Evolutionary conservation across 2,888 invertebrate genomes (phyloP).

Genomic region (Cataglyphis altisquamis): DNA sequence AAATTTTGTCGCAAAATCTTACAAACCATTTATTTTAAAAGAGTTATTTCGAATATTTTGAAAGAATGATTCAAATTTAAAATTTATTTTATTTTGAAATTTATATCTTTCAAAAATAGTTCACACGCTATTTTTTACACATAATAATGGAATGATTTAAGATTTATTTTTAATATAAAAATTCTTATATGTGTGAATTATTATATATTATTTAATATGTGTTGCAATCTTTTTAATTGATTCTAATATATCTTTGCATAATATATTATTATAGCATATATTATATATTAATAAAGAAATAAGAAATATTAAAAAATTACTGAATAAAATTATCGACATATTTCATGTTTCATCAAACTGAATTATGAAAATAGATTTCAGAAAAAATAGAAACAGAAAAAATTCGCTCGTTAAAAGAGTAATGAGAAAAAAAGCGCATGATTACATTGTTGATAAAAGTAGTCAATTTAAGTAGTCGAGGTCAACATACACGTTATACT

Average conservation of each 20-base stretch:
- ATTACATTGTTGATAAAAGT: constrained; percentile 21
- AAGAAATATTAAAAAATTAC: not conserved
- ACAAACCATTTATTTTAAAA: not conserved
- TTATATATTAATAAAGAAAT: not conserved
- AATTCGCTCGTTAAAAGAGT: not conserved
- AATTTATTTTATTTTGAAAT: not conserved
- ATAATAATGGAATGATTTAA: not conserved
- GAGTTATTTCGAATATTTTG: not conserved
- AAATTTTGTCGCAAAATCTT: not conserved
- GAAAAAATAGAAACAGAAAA: not conserved
- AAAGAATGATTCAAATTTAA: not conserved
- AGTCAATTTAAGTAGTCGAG: constrained; percentile 28
- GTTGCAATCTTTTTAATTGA: not conserved
- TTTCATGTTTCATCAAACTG: not conserved
- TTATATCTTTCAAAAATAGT: constrained; percentile 7
- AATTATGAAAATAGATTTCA: not conserved
- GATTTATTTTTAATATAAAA: not conserved
- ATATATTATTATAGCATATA: not conserved
- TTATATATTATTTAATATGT: not conserved
- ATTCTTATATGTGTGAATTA: not conserved
- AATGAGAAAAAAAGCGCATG: constrained; percentile 15
- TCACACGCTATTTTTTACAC: not conserved
- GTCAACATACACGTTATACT: constrained; percentile 1
- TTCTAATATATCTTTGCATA: not conserved
- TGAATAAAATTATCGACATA: not conserved